Base-by-base conservation (phyloP, 92 coral and sea anemone genomes). In the Palythoa caribaeorum region DNA sequence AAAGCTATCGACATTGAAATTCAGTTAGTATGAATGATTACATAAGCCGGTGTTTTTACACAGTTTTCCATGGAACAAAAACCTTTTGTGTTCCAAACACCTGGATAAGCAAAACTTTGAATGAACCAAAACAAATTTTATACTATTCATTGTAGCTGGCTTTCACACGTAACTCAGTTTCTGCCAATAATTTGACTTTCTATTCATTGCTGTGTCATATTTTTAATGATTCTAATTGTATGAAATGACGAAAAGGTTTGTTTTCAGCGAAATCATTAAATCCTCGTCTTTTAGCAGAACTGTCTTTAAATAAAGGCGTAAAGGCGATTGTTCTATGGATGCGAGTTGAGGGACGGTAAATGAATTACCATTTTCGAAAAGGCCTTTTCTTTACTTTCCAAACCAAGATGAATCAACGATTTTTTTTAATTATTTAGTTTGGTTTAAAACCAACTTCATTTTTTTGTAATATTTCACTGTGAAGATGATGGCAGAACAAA, bases 41-140 rank as follows among this genome's bases (percentile, higher is more conserved):
- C 35, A 21, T 28, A 20, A 21, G 65, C 59, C 38, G 21, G 57
- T 50, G 20, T 40, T 14, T 21, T 13, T 44, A 14, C 47, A 63
- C 40, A 8, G 63, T n/a, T 47, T 38, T 20, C 36, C 21, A 77
- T 0, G 7, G 62, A 81, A 44, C 19, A 80, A 80, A 81, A 12
- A 20, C 40, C 50, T 17, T 44, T 47, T 81, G 86, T 81, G 39
- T 37, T 13, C 76, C 40, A 28, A 81, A 81, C 86, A 81, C 76
- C 86, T 81, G 86, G 76, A 81, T 21, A 81, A 81, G 59, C 86
- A 81, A 66, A 69, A 16, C 86, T 48, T 35, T 68, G 76, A 81
- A 12, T 68, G 55, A 63, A 69, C 75, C 10, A 65, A 65, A 14
- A 15, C 59, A 9, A 50, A 17, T 44, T 66, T 48, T 81, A 81